Base-by-base conservation (phyloP, 2,888 invertebrate genomes). In the Baronia brevicornis region DNA sequence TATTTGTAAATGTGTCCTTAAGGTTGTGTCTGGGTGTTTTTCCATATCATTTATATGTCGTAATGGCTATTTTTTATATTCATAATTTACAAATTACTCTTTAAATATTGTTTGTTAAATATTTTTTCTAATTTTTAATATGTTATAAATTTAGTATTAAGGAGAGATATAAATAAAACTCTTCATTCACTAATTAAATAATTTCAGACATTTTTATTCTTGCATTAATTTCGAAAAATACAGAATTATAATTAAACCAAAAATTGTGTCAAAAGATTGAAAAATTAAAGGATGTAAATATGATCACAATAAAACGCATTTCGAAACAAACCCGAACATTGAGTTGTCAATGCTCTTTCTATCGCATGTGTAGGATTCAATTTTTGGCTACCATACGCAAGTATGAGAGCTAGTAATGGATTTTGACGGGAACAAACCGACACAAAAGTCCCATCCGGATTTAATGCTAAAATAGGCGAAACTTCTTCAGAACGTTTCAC, bases 301-400 rank as follows among this genome's bases (percentile, higher is more conserved):
- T 63, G 70, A 41, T 64, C 62, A 50, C 79, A 79, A 46, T 71
- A 73, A 5, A 49, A 23, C 34, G 71, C 64, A 28, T 71, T 58
- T 40, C 49, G 56, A 29, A 60, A 46, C 28, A 55, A 39, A 13
- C 55, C 59, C 23, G 65, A 56, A 43, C 80, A 80, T 45, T 72
- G 72, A 13, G 56, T 54, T 6, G 58, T 15, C 18, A 70, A 36
- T 5, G 66, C 58, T 35, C 71, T 59, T 41, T 66, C 62, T 27
- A 80, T 69, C 1, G 66, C 69, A 31, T 51, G 57, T 41, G 52
- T 64, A 2, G 79, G 77, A 13, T 49, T 53, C 37, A 63, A 39
- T 28, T 60, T 57, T 45, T 61, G 63, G 36, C 59, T 69, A 7
- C 56, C 64, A 25, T 53, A 48, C 1, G 61, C 46, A 11, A 77